Evolutionary conservation across 2,113 vertebrate genomes (phyloP).

Genomic region (Psittacara wagleri): DNA sequence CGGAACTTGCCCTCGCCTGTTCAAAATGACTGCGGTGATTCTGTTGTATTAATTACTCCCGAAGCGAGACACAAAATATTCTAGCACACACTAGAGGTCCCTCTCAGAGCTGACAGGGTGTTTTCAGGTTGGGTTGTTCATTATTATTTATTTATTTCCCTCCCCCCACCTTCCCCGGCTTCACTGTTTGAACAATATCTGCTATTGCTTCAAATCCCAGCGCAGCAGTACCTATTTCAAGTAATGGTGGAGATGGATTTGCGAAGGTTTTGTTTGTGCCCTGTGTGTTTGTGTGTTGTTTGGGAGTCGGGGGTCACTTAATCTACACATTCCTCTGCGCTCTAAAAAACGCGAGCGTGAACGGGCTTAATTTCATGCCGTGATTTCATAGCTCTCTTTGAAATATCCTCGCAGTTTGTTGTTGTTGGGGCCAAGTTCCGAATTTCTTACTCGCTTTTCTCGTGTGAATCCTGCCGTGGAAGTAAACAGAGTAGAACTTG

Average conservation of each 20-base stretch:
- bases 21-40: conserved; percentile 73
- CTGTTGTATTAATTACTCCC: conserved; percentile 68
- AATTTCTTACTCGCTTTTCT: background rate
- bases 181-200: background rate
- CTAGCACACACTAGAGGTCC: conserved; percentile 79
- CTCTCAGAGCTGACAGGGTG: conserved; percentile 69
- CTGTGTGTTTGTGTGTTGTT: background rate
- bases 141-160: background rate
- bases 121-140: conserved; percentile 34
- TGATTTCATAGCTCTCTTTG: background rate
- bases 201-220: background rate
- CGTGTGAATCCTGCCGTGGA: background rate
- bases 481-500: background rate
- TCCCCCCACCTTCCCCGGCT: background rate
- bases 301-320: background rate
- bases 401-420: background rate
- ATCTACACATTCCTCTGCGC: background rate
- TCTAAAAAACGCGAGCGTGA: background rate
- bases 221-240: background rate
- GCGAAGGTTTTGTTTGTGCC: background rate
- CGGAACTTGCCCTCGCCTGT: conserved; percentile 38
- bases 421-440: background rate
- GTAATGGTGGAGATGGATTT: background rate
- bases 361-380: background rate
- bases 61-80: conserved; percentile 57